Evolutionary conservation across 2,888 invertebrate genomes (phyloP).

Genomic region (Amphiduros pacificus): DNA sequence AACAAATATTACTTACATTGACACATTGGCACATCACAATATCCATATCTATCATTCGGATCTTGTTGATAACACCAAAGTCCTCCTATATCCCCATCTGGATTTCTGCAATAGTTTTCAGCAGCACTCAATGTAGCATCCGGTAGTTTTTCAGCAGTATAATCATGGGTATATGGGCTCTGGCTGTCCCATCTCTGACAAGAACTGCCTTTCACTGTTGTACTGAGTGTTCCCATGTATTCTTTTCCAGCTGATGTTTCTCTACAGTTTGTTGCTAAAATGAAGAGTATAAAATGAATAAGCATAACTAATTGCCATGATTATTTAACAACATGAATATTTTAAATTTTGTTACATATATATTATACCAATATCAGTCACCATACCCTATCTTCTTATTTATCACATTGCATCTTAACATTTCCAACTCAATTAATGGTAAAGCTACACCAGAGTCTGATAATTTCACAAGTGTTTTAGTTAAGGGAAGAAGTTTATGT

Average conservation of each 20-base stretch:
- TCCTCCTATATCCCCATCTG: conserved; percentile 63
- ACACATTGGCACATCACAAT: neutral
- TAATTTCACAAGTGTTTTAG: too few relatives aligned
- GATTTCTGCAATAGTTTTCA: conserved; percentile 89
- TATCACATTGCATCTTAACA: too few relatives aligned
- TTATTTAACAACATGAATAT: too few relatives aligned
- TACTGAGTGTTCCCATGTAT: conserved; percentile 2
- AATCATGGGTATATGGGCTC: conserved; percentile 7
- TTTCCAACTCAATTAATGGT: too few relatives aligned
- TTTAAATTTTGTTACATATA: too few relatives aligned
- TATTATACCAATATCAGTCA: too few relatives aligned
- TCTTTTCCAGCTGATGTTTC: neutral
- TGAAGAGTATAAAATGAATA: too few relatives aligned
- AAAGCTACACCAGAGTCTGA: too few relatives aligned
- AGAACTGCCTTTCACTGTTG: neutral
- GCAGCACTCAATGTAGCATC: conserved; percentile 68
- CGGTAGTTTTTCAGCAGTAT: neutral
- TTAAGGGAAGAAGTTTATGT: too few relatives aligned
- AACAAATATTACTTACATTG: too few relatives aligned
- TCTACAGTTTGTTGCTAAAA: conserved; percentile 5
- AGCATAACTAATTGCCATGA: too few relatives aligned
- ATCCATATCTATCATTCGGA: neutral
- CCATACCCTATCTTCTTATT: too few relatives aligned
- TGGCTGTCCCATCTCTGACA: conserved; percentile 15
- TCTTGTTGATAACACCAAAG: neutral